These are phyloP conservation scores for Recurvirostra avosetta DNA, from an alignment of 2,113 vertebrate genomes.

Conservation along the genomic window DNA sequence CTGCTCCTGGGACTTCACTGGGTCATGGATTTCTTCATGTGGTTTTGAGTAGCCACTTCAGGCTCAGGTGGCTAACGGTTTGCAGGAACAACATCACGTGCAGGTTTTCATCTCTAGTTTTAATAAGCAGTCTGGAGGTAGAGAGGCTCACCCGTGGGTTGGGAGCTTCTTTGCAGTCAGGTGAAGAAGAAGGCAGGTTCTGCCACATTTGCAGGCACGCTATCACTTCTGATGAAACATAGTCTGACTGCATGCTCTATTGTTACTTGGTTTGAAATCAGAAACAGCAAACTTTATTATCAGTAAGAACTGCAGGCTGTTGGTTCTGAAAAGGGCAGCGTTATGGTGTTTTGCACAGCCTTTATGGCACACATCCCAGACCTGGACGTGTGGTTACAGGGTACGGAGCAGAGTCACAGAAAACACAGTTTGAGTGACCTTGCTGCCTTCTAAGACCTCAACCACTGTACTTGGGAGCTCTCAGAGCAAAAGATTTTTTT, in stretches of 20 bases:
- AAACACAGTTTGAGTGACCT: background rate
- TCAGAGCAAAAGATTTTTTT: background rate
- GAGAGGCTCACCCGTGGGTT: background rate
- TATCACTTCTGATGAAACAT: background rate
- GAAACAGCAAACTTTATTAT: background rate
- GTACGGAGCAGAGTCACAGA: background rate
- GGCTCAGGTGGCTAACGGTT: background rate
- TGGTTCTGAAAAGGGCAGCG: background rate
- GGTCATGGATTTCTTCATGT: background rate
- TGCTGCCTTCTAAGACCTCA: background rate
- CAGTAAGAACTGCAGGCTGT: background rate
- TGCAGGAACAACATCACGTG: background rate
- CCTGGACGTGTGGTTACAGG: background rate
- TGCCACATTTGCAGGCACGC: fast-evolving
- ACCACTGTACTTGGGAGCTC: fast-evolving
- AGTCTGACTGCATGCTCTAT: background rate
- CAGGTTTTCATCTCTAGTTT: background rate
- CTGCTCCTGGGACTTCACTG: background rate
- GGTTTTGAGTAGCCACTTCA: background rate
- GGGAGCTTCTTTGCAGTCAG: background rate
- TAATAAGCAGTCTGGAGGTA: background rate
- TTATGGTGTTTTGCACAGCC: background rate
- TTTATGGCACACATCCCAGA: background rate
- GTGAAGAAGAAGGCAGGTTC: background rate
- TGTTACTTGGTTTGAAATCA: background rate